Base-by-base conservation (phyloP, 1,140 invertebrate species). In the Drosophila jambulina region DNA sequence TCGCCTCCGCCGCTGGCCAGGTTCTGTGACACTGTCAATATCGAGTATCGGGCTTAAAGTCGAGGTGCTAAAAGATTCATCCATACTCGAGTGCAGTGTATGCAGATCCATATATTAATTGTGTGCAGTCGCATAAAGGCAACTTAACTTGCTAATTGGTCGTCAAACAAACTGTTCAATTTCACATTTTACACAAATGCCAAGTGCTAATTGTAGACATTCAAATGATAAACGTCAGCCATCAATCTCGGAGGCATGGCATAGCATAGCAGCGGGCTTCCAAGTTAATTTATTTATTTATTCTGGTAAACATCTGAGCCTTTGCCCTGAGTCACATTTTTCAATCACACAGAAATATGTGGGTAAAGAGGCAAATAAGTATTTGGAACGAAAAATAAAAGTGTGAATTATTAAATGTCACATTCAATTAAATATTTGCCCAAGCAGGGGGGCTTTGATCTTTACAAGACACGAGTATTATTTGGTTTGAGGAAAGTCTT, bases 181-280 rank as follows among this genome's bases (percentile, higher is more conserved):
- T 74, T 72, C 70, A 51, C 68, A 72, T 74, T 71, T 59, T 36
- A 74, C 58, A 42, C 36, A 42, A 42, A 71, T 59, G 21, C 38
- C 34, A 43, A 59, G 70, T 74, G 70, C 68, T 74, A 74, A 74
- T 74, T 74, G 68, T n/a, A 19, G 51, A 72, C 70, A 72, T 72
- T 72, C 69, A 42, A 49, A 74, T 74, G 70, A 74, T 72, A 74
- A 72, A 74, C 42, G 69, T 29, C 51, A 59, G 36, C 29, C 67
- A 74, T 74, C 51, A 74, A 74, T 74, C 70, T 60, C 21, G 17
- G 0, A 27, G 19, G 67, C 34, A 40, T 21, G 27, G 25, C 34
- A 34, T 25, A 40, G 19, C n/a, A 36, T 57, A 36, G 32, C 51
- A 36, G 15, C 21, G 8, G 29, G 21, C 53, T 40, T 21, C 17